Percentiles rank a stretch among this genome's conserved stretches.
Conservation (phyloP, 2,797 vertebrate genomes). For the Chloroceryle amazona region DNA sequence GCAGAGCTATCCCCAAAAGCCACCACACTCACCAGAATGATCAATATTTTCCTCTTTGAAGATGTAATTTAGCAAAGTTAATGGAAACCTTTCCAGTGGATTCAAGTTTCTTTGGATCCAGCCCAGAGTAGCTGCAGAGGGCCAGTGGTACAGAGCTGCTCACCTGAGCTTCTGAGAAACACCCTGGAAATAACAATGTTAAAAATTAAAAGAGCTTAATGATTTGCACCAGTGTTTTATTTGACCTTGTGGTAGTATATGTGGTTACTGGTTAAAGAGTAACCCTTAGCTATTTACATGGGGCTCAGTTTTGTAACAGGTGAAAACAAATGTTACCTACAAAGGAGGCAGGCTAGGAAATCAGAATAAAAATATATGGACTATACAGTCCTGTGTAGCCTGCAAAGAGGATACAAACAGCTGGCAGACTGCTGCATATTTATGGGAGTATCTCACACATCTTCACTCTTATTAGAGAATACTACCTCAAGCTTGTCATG, state of each 20-base stretch:
- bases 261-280: neutral
- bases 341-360: neutral
- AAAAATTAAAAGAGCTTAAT: neutral
- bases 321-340: neutral
- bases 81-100: neutral
- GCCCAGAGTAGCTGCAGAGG: neutral
- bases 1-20: neutral
- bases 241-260: neutral
- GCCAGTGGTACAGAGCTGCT: neutral
- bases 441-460: neutral
- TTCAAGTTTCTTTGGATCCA: neutral
- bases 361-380: neutral
- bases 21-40: neutral
- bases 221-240: neutral
- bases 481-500: neutral
- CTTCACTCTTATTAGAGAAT: neutral
- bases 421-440: neutral
- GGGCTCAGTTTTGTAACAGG: neutral
- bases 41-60: neutral
- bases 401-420: neutral
- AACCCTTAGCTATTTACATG: neutral
- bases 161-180: neutral
- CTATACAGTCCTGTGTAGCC: neutral
- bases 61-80: neutral
- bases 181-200: neutral